phyloP scores from a whole-genome alignment of 1,140 invertebrate species.

The Penaeus japonicus region DNA sequence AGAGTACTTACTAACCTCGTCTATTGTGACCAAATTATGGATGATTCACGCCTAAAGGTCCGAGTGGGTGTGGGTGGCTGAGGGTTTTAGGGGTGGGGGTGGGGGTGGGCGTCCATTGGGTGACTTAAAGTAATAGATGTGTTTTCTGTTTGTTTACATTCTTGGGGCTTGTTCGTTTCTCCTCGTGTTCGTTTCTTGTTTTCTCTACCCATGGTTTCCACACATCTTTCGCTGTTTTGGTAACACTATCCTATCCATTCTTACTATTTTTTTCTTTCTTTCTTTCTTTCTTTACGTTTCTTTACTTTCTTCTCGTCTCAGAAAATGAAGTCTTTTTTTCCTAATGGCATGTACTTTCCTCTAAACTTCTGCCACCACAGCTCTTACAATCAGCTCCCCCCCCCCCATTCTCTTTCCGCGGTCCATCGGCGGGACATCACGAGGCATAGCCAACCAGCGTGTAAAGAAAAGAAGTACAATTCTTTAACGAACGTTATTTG shows the following conservation, averaged over 20 bases:
- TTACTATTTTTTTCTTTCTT: background rate
- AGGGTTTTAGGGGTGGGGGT: background rate
- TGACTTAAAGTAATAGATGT: background rate
- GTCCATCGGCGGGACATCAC: too few relatives aligned
- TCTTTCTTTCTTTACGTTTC: background rate
- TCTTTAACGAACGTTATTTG: too few relatives aligned
- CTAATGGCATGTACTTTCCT: too few relatives aligned
- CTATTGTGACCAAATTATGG: conserved; percentile 33
- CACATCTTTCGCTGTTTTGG: too few relatives aligned
- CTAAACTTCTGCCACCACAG: too few relatives aligned
- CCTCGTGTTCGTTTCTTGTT: background rate
- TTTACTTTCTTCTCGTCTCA: too few relatives aligned
- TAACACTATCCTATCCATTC: too few relatives aligned
- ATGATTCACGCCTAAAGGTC: conserved; percentile 6
- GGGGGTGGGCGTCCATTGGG: background rate
- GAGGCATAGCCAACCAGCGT: background rate
- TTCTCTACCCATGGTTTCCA: background rate
- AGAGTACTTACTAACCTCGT: conserved; percentile 37
- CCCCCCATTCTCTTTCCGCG: background rate
- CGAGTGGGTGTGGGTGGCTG: background rate
- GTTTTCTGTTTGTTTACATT: conserved; percentile 27
- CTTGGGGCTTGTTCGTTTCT: background rate
- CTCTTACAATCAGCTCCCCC: background rate
- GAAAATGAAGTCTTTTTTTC: too few relatives aligned
- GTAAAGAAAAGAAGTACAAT: background rate